Evolutionary conservation across 1,140 invertebrate species (phyloP).

Genomic region (Neotoxoptera formosana): DNA sequence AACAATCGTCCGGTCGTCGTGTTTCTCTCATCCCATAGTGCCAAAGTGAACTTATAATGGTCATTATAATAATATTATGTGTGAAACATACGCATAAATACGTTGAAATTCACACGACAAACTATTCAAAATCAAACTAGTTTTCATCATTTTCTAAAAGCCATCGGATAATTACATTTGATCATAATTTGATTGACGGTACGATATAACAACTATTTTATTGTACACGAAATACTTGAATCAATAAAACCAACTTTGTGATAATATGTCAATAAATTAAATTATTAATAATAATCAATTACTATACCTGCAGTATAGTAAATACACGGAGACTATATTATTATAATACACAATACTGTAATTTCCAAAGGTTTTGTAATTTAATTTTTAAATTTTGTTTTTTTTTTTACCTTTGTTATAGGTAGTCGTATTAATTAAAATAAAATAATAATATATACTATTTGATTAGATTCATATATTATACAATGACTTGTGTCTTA

Average conservation of each 20-base stretch:
- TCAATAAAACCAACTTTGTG: neutral
- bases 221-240: neutral
- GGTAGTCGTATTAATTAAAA: neutral
- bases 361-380: neutral
- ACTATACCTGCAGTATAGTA: too few species aligned
- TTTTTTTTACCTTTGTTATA: neutral
- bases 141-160: neutral
- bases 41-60: neutral
- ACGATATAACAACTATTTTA: neutral
- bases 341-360: neutral
- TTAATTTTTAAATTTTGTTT: neutral
- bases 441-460: neutral
- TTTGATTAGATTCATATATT: neutral
- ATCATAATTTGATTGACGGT: neutral
- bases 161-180: neutral
- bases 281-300: too few species aligned
- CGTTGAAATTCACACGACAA: neutral
- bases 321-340: too few species aligned
- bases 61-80: neutral
- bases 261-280: neutral
- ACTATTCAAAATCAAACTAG: neutral
- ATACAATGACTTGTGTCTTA: neutral
- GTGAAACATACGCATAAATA: neutral
- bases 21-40: neutral
- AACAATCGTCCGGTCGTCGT: neutral